A percentile compares a stretch with the other conserved stretches of the same genome.
phyloP scores from a whole-genome alignment of 2,113 vertebrate species.

The Paralichthys olivaceus region DNA sequence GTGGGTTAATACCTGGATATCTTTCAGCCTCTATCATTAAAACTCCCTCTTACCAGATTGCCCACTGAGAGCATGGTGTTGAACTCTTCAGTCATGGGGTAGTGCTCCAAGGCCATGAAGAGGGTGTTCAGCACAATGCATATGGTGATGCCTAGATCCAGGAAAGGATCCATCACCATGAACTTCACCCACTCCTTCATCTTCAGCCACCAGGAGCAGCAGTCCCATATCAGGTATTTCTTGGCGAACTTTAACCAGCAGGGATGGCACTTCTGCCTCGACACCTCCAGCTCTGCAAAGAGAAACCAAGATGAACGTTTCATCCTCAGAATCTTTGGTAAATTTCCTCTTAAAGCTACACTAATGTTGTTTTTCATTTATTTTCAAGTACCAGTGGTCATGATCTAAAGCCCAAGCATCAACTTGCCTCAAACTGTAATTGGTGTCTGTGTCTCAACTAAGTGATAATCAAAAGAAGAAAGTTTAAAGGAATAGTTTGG shows the following conservation, averaged over 20 bases:
- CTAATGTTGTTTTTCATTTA: neutral
- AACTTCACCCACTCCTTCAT: slow-evolving; percentile 91
- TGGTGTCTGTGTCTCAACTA: too few relatives aligned
- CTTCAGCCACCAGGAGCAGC: slow-evolving; percentile 90
- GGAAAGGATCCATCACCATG: slow-evolving; percentile 97
- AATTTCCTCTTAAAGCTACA: neutral
- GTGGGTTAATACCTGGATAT: slow-evolving; percentile 17
- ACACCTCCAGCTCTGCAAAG: slow-evolving; percentile 91
- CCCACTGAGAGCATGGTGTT: slow-evolving; percentile 94
- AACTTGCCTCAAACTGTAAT: neutral
- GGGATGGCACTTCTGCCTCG: slow-evolving; percentile 91
- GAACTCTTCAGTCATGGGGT: slow-evolving; percentile 96
- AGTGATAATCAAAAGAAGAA: neutral
- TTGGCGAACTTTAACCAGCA: slow-evolving; percentile 93
- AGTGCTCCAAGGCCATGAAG: slow-evolving; percentile 98
- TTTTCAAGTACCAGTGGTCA: neutral
- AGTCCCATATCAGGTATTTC: slow-evolving; percentile 95
- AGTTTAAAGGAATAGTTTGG: neutral
- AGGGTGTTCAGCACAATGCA: slow-evolving; percentile 98
- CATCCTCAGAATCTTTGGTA: neutral
- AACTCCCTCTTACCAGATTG: slow-evolving; percentile 89
- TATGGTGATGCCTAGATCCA: slow-evolving; percentile 95
- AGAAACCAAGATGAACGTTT: slow-evolving; percentile 1
- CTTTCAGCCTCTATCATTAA: neutral
- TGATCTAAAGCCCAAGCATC: neutral